Evolutionary conservation across 2,113 vertebrate genomes (phyloP).

Genomic region (Atrichornis clamosus): DNA sequence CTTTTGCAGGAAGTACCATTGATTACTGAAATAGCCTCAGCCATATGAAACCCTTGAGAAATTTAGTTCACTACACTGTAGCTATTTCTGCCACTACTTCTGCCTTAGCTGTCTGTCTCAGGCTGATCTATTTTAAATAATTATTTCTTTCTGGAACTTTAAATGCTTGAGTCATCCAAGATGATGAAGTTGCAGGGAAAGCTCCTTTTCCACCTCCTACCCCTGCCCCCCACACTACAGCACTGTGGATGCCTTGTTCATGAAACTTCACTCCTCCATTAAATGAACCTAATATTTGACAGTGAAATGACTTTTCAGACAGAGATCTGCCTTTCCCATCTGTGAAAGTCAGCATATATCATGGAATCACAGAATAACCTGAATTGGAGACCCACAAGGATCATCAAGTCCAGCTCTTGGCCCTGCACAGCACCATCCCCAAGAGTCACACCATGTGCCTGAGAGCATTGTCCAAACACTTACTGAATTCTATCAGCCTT

Average conservation of each 20-base stretch:
- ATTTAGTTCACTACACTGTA: neutral
- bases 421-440: neutral
- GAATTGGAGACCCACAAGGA: neutral
- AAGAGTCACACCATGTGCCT: neutral
- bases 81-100: neutral
- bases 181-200: neutral
- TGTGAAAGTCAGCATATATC: neutral
- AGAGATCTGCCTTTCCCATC: neutral
- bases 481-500: neutral
- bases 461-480: neutral
- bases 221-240: neutral
- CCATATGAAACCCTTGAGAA: neutral
- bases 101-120: neutral
- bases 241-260: neutral
- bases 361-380: neutral
- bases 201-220: neutral
- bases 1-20: neutral
- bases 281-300: neutral
- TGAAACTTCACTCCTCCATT: neutral
- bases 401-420: neutral
- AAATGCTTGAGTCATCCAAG: neutral
- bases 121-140: neutral
- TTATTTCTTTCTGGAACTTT: slow-evolving; percentile 15
- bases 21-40: neutral
- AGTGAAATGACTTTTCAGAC: neutral